Evolutionary conservation across 2,113 vertebrate species (phyloP).

Genomic region (Canis aureus): DNA sequence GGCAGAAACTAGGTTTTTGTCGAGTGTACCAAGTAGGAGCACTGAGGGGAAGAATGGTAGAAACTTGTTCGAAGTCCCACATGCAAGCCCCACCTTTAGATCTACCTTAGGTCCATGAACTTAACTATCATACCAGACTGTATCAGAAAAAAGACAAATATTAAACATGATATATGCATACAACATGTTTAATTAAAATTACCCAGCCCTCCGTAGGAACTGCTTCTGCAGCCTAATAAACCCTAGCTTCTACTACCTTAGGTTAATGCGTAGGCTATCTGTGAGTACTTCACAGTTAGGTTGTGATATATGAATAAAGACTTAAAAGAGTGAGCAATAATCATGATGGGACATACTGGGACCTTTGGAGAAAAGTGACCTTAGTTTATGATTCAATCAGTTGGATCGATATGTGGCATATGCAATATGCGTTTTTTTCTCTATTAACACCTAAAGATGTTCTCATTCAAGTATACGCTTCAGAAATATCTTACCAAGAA

Average conservation of each 20-base stretch:
- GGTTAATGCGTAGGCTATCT: neutral
- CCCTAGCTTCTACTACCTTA: neutral
- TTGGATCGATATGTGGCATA: neutral
- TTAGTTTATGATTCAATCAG: neutral
- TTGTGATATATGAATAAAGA: neutral
- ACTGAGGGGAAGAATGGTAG: neutral
- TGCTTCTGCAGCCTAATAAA: neutral
- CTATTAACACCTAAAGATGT: neutral
- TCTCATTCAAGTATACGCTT: neutral
- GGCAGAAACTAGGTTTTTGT: neutral
- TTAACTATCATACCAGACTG: neutral
- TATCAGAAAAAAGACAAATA: neutral
- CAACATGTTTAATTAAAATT: neutral
- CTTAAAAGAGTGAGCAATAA: neutral
- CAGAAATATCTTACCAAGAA: neutral
- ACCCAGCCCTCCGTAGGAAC: neutral
- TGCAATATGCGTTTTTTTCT: neutral
- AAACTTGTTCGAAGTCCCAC: neutral
- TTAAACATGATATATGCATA: neutral
- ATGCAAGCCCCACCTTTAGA: neutral
- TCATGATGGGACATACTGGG: neutral
- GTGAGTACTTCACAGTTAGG: neutral
- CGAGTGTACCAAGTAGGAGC: neutral
- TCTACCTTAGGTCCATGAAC: neutral
- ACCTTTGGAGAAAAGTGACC: neutral